phyloP scores from a whole-genome alignment of 2,888 invertebrate genomes.

The Invenusta paracnida region DNA sequence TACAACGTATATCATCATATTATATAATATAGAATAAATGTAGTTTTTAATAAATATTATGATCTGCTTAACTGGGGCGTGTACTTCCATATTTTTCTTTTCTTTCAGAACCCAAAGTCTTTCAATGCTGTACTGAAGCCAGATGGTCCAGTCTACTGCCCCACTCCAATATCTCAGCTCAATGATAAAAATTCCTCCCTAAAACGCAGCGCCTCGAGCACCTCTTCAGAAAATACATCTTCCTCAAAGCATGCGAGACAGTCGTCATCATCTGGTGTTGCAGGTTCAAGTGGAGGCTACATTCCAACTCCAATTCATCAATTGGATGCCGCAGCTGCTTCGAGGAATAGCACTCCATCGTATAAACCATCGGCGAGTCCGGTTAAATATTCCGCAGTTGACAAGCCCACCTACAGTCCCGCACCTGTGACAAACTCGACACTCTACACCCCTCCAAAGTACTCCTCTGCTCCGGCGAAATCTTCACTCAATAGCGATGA shows the following conservation, averaged over 20 bases:
- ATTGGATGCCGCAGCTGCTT: neutral
- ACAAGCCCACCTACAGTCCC: neutral
- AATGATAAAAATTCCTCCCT: neutral
- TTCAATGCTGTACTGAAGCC: too few species aligned
- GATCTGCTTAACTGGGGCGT: too few species aligned
- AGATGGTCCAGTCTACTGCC: slow-evolving; percentile 13
- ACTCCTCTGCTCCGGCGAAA: neutral
- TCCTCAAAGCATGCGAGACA: neutral
- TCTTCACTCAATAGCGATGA: neutral
- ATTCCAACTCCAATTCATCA: neutral
- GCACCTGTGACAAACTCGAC: neutral
- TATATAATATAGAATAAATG: too few species aligned
- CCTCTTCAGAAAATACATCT: neutral
- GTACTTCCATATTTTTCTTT: too few species aligned
- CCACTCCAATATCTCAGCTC: neutral
- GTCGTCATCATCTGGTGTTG: neutral
- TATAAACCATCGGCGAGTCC: neutral
- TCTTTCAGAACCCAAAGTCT: too few species aligned
- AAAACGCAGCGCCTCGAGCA: neutral
- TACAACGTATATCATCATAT: too few species aligned
- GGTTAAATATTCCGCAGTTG: neutral
- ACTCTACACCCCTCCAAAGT: neutral
- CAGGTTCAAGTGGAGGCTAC: neutral
- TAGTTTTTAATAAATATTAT: too few species aligned
- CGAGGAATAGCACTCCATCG: too few species aligned